A percentile compares a stretch with the other conserved stretches of the same genome.
These are phyloP conservation scores for Mesopsocus fuscifrons DNA, from an alignment of 2,888 invertebrate genomes.

Conservation along the genomic window DNA sequence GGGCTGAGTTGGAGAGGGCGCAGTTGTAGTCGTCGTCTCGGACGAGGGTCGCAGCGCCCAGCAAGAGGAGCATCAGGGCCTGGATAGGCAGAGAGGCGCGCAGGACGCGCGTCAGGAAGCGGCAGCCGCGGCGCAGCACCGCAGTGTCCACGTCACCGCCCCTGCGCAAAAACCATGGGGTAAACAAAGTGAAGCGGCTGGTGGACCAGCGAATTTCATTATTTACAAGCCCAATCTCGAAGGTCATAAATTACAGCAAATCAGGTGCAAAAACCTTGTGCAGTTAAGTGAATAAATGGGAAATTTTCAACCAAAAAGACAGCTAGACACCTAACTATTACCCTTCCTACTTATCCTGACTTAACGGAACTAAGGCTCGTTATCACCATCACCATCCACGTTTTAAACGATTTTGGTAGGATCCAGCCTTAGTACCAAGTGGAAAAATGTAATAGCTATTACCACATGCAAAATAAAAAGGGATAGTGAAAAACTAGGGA, in stretches of 20 bases:
- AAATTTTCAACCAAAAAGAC: constrained; percentile 1
- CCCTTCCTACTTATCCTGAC: too few relatives aligned
- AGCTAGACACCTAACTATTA: too few relatives aligned
- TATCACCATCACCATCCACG: too few relatives aligned
- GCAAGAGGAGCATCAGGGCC: constrained; percentile 75
- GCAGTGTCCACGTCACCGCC: constrained; percentile 37
- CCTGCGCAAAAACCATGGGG: too few relatives aligned
- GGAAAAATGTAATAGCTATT: too few relatives aligned
- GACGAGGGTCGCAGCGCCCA: constrained; percentile 82
- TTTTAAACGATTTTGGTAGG: too few relatives aligned
- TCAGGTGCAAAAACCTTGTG: neutral
- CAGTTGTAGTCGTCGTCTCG: constrained; percentile 72
- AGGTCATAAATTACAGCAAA: neutral
- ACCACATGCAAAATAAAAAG: too few relatives aligned
- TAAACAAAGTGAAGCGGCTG: constrained; percentile 10
- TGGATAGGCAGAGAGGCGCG: constrained; percentile 87
- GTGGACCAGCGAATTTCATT: too few relatives aligned
- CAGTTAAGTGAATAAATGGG: neutral
- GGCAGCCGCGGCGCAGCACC: constrained; percentile 52
- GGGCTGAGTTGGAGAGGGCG: constrained; percentile 49
- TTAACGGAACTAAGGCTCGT: too few relatives aligned
- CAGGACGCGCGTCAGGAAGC: constrained; percentile 76
- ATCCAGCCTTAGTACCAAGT: too few relatives aligned
- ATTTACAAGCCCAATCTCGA: neutral
- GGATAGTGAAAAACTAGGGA: too few relatives aligned